Evolutionary conservation across 2,113 vertebrate genomes (phyloP).

Genomic region (Heliornis fulica): DNA sequence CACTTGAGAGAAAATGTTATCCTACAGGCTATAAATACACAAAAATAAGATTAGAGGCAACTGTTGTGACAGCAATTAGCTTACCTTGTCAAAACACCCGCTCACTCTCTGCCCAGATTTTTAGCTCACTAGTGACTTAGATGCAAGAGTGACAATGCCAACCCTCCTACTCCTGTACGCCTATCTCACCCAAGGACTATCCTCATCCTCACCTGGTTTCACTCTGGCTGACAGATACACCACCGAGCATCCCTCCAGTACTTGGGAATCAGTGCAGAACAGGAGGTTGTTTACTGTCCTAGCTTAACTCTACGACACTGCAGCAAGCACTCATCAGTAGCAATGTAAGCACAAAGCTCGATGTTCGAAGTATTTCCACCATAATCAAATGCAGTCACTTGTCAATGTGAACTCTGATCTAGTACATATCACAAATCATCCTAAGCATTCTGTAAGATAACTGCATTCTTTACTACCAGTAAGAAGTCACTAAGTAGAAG

Average conservation of each 20-base stretch:
- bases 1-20: constrained; percentile 47
- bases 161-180: background rate
- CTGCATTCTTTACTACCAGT: background rate
- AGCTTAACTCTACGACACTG: rapidly evolving
- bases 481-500: background rate
- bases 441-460: background rate
- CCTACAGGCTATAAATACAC: constrained; percentile 52
- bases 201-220: background rate
- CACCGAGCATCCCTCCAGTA: background rate
- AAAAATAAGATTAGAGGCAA: constrained; percentile 57
- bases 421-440: background rate
- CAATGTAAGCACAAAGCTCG: background rate
- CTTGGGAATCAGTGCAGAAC: background rate
- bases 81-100: background rate
- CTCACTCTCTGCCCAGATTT: background rate
- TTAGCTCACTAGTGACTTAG: background rate
- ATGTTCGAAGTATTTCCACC: background rate
- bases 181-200: background rate
- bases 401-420: background rate
- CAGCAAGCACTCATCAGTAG: background rate
- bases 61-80: constrained; percentile 23
- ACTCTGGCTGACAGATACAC: background rate
- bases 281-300: background rate
- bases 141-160: background rate
- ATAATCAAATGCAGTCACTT: background rate